A percentile compares a stretch with the other conserved stretches of the same genome.
Evolutionary conservation across 2,113 vertebrate species (phyloP).

Genomic region (Eidolon helvum): DNA sequence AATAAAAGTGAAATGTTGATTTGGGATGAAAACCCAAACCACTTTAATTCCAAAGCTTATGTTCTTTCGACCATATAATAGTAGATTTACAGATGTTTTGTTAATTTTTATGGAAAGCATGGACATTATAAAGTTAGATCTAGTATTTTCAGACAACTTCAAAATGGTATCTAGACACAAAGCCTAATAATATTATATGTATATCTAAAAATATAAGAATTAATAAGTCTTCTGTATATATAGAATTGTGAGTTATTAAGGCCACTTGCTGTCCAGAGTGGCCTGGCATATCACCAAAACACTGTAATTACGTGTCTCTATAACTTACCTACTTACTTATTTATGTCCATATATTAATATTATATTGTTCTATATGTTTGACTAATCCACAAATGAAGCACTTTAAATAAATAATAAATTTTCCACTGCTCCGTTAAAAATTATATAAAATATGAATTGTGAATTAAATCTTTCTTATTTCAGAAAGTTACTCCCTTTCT

Average conservation of each 20-base stretch:
- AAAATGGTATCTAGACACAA: background rate
- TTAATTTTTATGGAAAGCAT: background rate
- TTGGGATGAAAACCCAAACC: background rate
- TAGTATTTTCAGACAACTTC: background rate
- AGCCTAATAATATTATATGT: background rate
- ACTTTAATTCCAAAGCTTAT: background rate
- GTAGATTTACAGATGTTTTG: background rate
- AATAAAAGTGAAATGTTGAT: background rate
- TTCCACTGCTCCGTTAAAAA: background rate
- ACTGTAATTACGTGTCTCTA: background rate
- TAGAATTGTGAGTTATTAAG: background rate
- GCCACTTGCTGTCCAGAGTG: background rate
- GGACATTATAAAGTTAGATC: background rate
- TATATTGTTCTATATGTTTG: background rate
- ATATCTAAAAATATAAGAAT: background rate
- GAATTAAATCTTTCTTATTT: background rate
- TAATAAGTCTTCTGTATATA: background rate
- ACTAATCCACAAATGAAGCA: background rate
- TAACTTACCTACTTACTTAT: background rate
- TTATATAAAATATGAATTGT: background rate
- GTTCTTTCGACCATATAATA: background rate
- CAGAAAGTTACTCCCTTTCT: background rate
- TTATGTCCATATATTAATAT: background rate
- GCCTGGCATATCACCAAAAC: background rate
- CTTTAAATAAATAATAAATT: conserved; percentile 13